These are phyloP conservation scores for Ennomos quercinarius DNA, from an alignment of 2,888 invertebrate genomes.

Conservation along the genomic window DNA sequence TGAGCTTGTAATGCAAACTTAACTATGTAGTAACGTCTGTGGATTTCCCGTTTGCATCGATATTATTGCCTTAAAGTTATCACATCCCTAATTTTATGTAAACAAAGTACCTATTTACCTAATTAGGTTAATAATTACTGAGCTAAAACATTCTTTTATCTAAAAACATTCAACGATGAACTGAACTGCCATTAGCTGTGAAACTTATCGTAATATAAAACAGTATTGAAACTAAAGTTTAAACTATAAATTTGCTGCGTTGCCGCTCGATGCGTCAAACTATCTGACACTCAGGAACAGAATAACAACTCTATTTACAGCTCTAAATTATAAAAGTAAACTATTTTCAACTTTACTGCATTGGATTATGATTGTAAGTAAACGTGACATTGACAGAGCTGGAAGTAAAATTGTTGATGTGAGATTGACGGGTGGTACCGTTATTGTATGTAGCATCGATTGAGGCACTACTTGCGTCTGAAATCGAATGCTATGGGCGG, in stretches of 20 bases:
- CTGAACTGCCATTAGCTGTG: too few species aligned
- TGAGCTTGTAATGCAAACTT: background rate
- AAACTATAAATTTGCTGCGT: conserved; percentile 41
- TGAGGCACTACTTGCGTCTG: conserved; percentile 65
- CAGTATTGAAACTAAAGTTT: conserved; percentile 44
- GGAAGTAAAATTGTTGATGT: conserved; percentile 65
- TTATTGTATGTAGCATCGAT: conserved; percentile 61
- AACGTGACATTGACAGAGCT: conserved; percentile 53
- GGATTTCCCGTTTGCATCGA: too few species aligned
- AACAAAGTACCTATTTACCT: too few species aligned
- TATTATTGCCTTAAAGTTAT: too few species aligned
- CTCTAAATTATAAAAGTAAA: conserved; percentile 26
- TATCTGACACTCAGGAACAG: conserved; percentile 60
- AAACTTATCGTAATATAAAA: conserved; percentile 45
- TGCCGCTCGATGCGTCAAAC: conserved; percentile 62
- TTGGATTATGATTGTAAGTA: conserved; percentile 51
- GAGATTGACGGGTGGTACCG: conserved; percentile 72
- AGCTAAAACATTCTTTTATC: too few species aligned
- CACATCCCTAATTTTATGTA: too few species aligned
- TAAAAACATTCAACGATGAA: too few species aligned
- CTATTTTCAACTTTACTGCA: conserved; percentile 53
- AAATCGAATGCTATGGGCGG: conserved; percentile 49
- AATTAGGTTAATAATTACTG: too few species aligned
- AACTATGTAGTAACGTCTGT: background rate
- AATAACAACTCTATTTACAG: conserved; percentile 29